A percentile compares a stretch with the other conserved stretches of the same genome.
These are phyloP conservation scores for Porites lutea DNA, from an alignment of 64 coral and sea anemone species.

Conservation along the genomic window DNA sequence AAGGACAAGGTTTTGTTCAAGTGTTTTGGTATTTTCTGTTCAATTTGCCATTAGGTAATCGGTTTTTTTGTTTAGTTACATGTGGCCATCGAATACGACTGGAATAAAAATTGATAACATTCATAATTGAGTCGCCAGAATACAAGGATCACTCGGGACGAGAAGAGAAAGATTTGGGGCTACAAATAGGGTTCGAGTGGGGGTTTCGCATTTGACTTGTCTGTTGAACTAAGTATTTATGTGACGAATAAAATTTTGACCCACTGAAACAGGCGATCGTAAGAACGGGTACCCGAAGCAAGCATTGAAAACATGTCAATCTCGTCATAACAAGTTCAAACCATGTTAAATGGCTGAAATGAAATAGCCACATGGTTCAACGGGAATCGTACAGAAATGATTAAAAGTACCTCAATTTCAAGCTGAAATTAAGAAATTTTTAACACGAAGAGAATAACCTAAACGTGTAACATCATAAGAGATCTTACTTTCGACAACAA, in stretches of 20 bases:
- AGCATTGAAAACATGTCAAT: constrained; percentile 10
- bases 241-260: not conserved
- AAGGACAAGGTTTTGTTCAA: not conserved
- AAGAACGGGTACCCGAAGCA: not conserved
- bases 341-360: not conserved
- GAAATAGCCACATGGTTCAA: not conserved
- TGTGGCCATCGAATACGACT: constrained; percentile 5
- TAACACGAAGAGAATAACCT: not conserved
- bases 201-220: not conserved
- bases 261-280: not conserved
- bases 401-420: not conserved
- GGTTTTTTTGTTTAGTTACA: constrained; percentile 28
- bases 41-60: constrained; percentile 1
- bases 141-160: not conserved
- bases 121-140: not conserved
- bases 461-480: not conserved
- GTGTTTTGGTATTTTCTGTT: not conserved
- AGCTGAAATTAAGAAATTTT: not conserved
- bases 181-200: not conserved
- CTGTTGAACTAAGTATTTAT: not conserved
- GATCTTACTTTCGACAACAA: not conserved
- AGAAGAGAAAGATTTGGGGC: not conserved
- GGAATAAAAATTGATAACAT: not conserved
- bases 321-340: not conserved
- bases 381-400: not conserved